Conservation (phyloP, 2,888 invertebrate species). For the Gasteruption jaculator region DNA sequence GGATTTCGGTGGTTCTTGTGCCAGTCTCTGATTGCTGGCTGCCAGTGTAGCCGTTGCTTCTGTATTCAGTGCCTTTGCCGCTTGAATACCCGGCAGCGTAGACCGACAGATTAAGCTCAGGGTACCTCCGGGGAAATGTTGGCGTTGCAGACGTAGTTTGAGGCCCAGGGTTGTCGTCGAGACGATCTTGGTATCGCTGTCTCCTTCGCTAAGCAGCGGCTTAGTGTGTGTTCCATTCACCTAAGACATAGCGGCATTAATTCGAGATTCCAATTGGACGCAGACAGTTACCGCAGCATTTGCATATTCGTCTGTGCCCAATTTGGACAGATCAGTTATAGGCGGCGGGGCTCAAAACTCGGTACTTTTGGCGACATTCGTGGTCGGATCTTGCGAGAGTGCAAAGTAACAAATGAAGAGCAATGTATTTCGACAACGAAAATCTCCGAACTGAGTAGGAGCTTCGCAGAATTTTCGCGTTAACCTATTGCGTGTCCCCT, state of each 20-base stretch:
- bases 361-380: no score
- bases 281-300: background rate
- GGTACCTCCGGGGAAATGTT: conserved; percentile 41
- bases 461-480: no score
- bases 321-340: no score
- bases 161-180: conserved; percentile 35
- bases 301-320: no score
- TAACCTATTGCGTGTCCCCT: no score
- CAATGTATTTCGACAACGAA: no score
- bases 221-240: conserved; percentile 30
- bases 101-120: conserved; percentile 39
- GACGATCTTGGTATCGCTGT: conserved; percentile 24
- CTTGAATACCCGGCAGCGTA: conserved; percentile 35
- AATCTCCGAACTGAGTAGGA: no score
- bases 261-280: background rate
- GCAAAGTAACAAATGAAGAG: no score
- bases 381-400: no score
- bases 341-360: no score
- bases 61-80: conserved; percentile 26
- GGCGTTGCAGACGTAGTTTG: conserved; percentile 34
- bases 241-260: conserved; percentile 26
- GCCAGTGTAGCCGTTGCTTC: conserved; percentile 38
- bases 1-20: conserved; percentile 41
- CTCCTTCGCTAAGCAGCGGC: no score
- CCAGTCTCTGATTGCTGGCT: conserved; percentile 45